These are phyloP conservation scores for Calonectris borealis DNA, from an alignment of 2,113 vertebrate species.

Conservation along the genomic window DNA sequence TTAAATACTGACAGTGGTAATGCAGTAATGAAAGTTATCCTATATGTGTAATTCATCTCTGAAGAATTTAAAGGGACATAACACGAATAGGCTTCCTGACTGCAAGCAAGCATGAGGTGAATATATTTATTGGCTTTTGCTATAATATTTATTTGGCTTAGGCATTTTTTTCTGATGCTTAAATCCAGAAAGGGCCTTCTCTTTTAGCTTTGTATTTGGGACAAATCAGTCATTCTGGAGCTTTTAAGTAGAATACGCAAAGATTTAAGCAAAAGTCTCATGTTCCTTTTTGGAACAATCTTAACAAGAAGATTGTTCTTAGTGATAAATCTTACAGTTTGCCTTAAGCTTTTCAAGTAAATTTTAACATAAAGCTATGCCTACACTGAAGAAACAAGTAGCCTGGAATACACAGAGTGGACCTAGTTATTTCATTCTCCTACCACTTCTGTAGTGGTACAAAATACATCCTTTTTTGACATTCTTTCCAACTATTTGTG, in stretches of 20 bases:
- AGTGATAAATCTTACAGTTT: background rate
- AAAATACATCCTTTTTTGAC: background rate
- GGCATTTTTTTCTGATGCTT: background rate
- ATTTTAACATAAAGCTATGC: background rate
- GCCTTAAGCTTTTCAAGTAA: background rate
- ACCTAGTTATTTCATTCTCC: background rate
- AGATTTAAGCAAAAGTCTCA: background rate
- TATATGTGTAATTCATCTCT: background rate
- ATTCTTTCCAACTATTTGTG: background rate
- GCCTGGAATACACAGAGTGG: background rate
- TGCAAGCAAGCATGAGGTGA: background rate
- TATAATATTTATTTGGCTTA: background rate
- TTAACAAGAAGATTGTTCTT: background rate
- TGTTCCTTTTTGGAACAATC: background rate
- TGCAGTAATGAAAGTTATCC: background rate
- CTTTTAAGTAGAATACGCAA: background rate
- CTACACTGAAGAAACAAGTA: background rate
- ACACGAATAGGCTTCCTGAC: background rate
- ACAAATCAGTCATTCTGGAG: background rate
- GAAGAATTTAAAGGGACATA: conserved; percentile 11
- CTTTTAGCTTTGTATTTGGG: background rate
- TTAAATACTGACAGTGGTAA: background rate
- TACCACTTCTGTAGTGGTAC: background rate
- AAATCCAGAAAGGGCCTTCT: background rate
- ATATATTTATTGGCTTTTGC: background rate